These are phyloP conservation scores for Akabosia matsudoensis DNA, from an alignment of 1,140 invertebrate species.

Conservation along the genomic window DNA sequence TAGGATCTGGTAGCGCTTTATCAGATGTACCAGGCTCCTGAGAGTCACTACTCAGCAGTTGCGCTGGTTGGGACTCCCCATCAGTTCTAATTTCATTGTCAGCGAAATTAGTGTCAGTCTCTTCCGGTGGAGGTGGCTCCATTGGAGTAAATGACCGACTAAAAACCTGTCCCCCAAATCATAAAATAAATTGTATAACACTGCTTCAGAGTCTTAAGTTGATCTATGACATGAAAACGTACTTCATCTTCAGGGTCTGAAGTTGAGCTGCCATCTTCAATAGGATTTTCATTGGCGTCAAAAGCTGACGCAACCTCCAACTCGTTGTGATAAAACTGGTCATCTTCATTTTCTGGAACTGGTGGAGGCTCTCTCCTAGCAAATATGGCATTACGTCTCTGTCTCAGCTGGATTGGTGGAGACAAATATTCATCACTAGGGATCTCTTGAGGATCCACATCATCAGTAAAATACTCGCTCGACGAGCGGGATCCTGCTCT, in stretches of 20 bases:
- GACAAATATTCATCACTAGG: constrained; percentile 4
- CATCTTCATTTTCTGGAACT: neutral
- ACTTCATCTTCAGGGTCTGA: constrained; percentile 1
- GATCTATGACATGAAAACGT: neutral
- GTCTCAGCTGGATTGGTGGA: neutral
- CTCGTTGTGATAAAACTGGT: constrained; percentile 7
- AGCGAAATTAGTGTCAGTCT: constrained; percentile 28
- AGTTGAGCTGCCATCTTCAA: constrained; percentile 30
- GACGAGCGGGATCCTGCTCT: neutral
- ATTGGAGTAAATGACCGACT: too few species aligned
- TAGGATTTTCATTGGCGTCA: constrained; percentile 30
- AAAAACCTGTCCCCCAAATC: too few species aligned
- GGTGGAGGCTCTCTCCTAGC: neutral
- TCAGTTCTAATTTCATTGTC: neutral
- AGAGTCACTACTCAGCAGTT: constrained; percentile 24
- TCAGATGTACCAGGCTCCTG: constrained; percentile 29
- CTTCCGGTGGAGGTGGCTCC: neutral
- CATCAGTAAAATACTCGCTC: neutral
- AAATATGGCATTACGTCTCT: constrained; percentile 10
- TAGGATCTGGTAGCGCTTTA: too few species aligned
- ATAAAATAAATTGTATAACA: too few species aligned
- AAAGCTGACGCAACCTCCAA: constrained; percentile 33
- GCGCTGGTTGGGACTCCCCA: neutral
- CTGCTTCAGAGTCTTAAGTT: too few species aligned
- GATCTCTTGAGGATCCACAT: neutral